phyloP scores from a whole-genome alignment of 1,140 invertebrate genomes.

The Drosophila ficusphila region DNA sequence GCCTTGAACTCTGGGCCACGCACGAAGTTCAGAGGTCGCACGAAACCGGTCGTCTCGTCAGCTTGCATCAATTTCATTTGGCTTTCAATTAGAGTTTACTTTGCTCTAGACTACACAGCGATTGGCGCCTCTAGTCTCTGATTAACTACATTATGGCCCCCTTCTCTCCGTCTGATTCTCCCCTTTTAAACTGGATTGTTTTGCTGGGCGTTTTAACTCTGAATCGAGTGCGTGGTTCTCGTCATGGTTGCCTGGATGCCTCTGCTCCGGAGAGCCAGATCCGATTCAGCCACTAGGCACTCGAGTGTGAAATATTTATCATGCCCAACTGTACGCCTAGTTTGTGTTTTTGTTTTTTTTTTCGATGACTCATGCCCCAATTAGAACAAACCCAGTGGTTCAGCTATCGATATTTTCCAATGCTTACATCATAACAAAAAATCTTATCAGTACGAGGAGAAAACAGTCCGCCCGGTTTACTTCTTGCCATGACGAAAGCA shows the following conservation, averaged over 20 bases:
- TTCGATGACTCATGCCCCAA: conserved; percentile 8
- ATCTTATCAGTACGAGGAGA: conserved; percentile 34
- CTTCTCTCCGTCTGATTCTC: too few relatives aligned
- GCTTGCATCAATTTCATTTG: conserved; percentile 13
- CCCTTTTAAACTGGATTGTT: conserved; percentile 1
- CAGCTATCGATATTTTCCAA: conserved; percentile 48
- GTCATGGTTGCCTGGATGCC: conserved; percentile 70
- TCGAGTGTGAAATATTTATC: conserved; percentile 61
- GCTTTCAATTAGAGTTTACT: conserved; percentile 28
- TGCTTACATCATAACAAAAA: conserved; percentile 63
- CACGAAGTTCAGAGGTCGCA: conserved; percentile 41
- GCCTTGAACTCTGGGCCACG: conserved; percentile 62
- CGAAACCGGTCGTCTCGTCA: conserved; percentile 6
- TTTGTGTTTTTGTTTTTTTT: conserved; percentile 10
- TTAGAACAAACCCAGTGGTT: conserved; percentile 16
- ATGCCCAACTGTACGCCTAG: conserved; percentile 52
- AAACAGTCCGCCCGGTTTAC: conserved; percentile 32
- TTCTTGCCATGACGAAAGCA: conserved; percentile 60
- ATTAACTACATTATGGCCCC: conserved; percentile 9
- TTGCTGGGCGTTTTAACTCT: conserved; percentile 39
- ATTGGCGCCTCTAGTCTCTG: conserved; percentile 30
- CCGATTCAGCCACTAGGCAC: conserved; percentile 33
- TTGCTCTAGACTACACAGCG: not conserved
- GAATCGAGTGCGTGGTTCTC: conserved; percentile 42
- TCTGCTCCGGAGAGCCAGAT: conserved; percentile 55